Base-by-base conservation (phyloP, 2,113 vertebrate genomes). In the Pachycephala philippinensis region DNA sequence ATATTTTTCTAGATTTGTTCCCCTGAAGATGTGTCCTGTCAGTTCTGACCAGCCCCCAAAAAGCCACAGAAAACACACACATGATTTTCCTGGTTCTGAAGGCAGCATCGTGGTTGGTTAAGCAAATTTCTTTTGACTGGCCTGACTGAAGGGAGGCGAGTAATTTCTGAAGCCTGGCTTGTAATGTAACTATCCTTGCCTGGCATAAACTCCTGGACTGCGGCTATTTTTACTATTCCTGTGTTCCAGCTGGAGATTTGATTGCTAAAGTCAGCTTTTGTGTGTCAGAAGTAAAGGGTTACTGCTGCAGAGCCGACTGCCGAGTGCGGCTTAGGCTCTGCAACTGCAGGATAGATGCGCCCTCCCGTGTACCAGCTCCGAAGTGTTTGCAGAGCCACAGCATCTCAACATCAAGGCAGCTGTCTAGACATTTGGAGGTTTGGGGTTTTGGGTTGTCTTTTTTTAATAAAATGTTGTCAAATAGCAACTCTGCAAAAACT, bases 301-400 rank as follows among this genome's bases (percentile, higher is more conserved):
- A 5, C 22, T 17, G 87, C 78, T 50, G 44, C 11, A 66, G 53
- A 90, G 70, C 70, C 2, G 44, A 3, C 4, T 15, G 84, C 87
- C 15, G 59, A 57, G n/a, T 0, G 42, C 17, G 0, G 81, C 81
- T 56, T 1, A 2, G 54, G 47, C 47, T 59, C 70, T 9, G 75
- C 71, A 94, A 84, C 3, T 3, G 88, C 4, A 70, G 95, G 92
- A 7, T 14, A 27, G 59, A 95, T 86, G 95, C 96, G 94, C 96
- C 96, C 96, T 77, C 96, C 59, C 45, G 95, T 92, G 96, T 74
- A 33, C 79, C 83, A 35, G 76, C 68, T 15, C 71, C 4, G 86
- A 88, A 97, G 63, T 92, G 94, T 39, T 30, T 13, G 65, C 61
- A 40, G 63, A 63, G 63, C 15, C 28, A 4, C 11, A 15, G 88